These are phyloP conservation scores for Mola mola DNA, from an alignment of 2,113 vertebrate species.

Conservation along the genomic window DNA sequence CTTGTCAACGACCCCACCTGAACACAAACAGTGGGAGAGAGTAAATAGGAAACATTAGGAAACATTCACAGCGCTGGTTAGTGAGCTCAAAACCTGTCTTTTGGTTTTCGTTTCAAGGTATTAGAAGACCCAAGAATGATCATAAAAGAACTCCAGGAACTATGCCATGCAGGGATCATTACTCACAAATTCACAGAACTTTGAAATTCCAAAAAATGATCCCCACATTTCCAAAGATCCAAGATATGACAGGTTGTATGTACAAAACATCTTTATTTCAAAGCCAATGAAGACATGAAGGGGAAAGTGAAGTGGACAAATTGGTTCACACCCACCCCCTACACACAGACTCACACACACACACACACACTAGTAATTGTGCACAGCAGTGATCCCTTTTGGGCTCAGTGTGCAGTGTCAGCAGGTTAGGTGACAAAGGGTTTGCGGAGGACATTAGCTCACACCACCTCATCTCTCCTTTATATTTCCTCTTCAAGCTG, in stretches of 20 bases:
- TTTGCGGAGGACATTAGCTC: constrained; percentile 65
- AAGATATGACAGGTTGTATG: neutral
- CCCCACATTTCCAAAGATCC: constrained; percentile 8
- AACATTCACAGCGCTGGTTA: no score
- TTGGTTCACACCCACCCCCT: constrained; percentile 9
- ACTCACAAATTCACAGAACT: neutral
- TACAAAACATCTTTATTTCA: no score
- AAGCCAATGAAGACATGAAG: no score
- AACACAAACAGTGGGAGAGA: constrained; percentile 33
- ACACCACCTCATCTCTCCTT: constrained; percentile 43
- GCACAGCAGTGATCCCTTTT: constrained; percentile 59
- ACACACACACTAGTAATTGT: constrained; percentile 35
- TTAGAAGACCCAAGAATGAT: no score
- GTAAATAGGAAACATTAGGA: no score
- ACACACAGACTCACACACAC: constrained; percentile 9
- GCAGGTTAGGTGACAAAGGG: constrained; percentile 64
- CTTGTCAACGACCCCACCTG: constrained; percentile 98
- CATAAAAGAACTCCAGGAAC: no score
- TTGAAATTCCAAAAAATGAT: neutral
- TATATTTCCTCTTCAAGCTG: constrained; percentile 14
- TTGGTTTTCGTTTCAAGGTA: no score
- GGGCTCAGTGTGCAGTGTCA: constrained; percentile 60
- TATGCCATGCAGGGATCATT: no score
- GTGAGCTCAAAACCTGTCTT: no score
- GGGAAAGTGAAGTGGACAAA: neutral